Evolutionary conservation across 2,113 vertebrate genomes (phyloP).

Genomic region (Pantherophis guttatus): DNA sequence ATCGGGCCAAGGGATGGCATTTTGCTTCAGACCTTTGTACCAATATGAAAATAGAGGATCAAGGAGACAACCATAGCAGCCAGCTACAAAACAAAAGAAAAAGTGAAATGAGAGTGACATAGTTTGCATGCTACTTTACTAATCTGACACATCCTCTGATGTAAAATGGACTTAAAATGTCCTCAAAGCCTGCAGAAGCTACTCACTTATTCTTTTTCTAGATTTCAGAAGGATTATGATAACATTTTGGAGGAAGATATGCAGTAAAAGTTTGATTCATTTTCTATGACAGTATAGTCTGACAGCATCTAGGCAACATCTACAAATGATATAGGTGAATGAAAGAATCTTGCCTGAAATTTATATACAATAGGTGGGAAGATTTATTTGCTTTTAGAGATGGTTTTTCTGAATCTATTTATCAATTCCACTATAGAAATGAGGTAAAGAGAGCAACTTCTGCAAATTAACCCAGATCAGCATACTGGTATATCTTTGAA

Average conservation of each 20-base stretch:
- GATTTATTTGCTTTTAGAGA: neutral
- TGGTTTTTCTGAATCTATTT: neutral
- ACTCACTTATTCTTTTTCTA: neutral
- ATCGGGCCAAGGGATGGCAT: neutral
- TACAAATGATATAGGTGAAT: neutral
- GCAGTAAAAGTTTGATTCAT: neutral
- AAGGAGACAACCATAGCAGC: conserved; percentile 39
- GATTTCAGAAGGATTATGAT: neutral
- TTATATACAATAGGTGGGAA: neutral
- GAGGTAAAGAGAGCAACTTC: no score
- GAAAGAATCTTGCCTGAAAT: neutral
- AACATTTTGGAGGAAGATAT: neutral
- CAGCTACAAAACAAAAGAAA: conserved; percentile 16
- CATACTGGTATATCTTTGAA: neutral
- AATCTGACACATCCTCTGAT: neutral
- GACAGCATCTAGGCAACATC: neutral
- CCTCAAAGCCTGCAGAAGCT: neutral
- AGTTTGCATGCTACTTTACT: neutral
- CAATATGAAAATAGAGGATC: conserved; percentile 37
- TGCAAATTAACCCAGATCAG: neutral
- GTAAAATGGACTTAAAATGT: neutral
- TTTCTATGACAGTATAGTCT: neutral
- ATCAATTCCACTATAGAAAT: no score
- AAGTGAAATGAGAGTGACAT: neutral
- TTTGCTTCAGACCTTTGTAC: neutral